Percentiles rank a stretch among this genome's conserved stretches.
Conservation (phyloP, 1,140 invertebrate genomes). For the Antheraea pernyi region DNA sequence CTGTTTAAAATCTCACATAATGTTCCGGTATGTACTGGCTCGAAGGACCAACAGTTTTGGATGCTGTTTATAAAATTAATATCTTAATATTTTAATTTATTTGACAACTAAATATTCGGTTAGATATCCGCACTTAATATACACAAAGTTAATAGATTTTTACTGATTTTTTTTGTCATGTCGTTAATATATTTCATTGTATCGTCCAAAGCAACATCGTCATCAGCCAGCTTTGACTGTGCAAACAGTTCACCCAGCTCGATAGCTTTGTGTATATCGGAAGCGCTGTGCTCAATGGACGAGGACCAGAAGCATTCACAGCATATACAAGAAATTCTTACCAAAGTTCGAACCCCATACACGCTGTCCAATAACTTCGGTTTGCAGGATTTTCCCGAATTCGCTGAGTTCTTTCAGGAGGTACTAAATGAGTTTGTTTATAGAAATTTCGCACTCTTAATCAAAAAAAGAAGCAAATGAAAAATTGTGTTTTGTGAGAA, state of each 20-base stretch:
- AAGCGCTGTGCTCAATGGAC: slow-evolving; percentile 88
- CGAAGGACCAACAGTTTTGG: no score
- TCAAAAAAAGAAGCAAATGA: no score
- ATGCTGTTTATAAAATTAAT: no score
- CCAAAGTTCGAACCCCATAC: slow-evolving; percentile 74
- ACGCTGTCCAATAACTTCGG: slow-evolving; percentile 55
- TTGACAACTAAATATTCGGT: no score
- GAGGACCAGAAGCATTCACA: slow-evolving; percentile 87
- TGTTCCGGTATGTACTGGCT: no score
- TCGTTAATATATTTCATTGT: neutral
- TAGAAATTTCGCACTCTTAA: no score
- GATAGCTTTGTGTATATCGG: slow-evolving; percentile 81
- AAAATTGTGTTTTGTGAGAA: no score
- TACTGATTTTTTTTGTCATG: no score
- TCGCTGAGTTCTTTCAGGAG: slow-evolving; percentile 67
- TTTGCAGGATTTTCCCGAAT: slow-evolving; percentile 64
- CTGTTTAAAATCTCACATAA: no score
- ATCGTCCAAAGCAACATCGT: slow-evolving; percentile 26
- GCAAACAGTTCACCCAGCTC: slow-evolving; percentile 48
- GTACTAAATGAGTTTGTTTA: slow-evolving; percentile 28
- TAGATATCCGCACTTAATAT: no score
- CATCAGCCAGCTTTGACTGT: slow-evolving; percentile 70
- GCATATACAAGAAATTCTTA: slow-evolving; percentile 82
- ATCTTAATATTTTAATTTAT: no score
- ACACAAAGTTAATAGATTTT: no score